Conservation (phyloP, 2,888 invertebrate species). For the Salticus scenicus region DNA sequence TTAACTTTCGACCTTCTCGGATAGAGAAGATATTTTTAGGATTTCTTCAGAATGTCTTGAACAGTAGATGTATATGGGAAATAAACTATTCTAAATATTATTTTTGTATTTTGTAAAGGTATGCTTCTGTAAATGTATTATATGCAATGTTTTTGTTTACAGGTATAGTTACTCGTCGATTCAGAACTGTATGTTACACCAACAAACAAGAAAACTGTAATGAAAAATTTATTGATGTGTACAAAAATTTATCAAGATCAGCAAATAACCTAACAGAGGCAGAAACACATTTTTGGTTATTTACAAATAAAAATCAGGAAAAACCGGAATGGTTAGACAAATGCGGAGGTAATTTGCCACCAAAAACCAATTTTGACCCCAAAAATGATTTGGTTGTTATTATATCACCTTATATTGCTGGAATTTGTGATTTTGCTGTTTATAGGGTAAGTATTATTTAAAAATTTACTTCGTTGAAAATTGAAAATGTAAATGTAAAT, state of each 20-base stretch:
- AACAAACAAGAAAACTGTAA: background rate
- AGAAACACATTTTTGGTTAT: background rate
- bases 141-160: no score
- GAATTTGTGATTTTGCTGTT: background rate
- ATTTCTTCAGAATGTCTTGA: no score
- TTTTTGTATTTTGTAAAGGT: no score
- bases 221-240: background rate
- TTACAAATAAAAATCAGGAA: background rate
- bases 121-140: no score
- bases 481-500: no score
- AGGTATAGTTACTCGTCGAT: no score
- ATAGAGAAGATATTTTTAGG: no score
- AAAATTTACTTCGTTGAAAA: no score
- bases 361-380: background rate
- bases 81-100: no score
- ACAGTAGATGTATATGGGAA: no score
- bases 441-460: background rate
- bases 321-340: background rate
- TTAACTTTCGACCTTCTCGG: no score
- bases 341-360: background rate
- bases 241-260: background rate
- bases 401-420: background rate
- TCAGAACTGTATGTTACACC: background rate
- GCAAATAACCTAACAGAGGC: background rate
- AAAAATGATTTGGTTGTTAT: background rate